Evolutionary conservation across 2,113 vertebrate species (phyloP).

Genomic region (Oncorhynchus keta): DNA sequence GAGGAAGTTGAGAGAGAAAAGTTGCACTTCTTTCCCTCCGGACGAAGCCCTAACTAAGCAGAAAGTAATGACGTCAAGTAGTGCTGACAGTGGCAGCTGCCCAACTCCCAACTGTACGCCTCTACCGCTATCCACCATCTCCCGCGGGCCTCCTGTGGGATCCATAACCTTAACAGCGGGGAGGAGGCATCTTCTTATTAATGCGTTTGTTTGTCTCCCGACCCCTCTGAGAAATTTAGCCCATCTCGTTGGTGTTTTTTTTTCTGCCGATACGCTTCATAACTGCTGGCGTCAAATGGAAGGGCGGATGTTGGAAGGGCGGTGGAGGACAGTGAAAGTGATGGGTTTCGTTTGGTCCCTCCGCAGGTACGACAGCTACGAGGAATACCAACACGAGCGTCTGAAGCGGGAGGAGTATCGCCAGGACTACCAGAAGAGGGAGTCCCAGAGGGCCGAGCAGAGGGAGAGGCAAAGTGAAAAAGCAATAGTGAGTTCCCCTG

Average conservation of each 20-base stretch:
- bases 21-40: constrained; percentile 68
- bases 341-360: neutral
- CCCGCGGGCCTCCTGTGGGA: constrained; percentile 61
- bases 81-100: constrained; percentile 78
- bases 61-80: constrained; percentile 80
- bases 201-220: constrained; percentile 53
- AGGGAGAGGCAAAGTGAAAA: constrained; percentile 90
- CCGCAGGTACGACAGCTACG: constrained; percentile 92
- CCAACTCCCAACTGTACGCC: constrained; percentile 42
- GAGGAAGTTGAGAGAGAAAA: constrained; percentile 13
- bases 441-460: constrained; percentile 91
- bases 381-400: constrained; percentile 94
- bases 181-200: constrained; percentile 65
- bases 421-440: constrained; percentile 89
- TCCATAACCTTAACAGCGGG: constrained; percentile 53
- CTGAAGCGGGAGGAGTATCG: constrained; percentile 94
- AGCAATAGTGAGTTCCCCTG: constrained; percentile 88
- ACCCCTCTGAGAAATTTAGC: neutral
- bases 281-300: neutral
- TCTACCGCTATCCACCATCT: constrained; percentile 6
- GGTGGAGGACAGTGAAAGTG: neutral
- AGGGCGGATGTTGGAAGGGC: constrained; percentile 18
- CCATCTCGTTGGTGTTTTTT: constrained; percentile 21
- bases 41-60: constrained; percentile 76
- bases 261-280: constrained; percentile 28